Evolutionary conservation across 2,888 invertebrate genomes (phyloP).

Genomic region (Ephialtes manifestator): DNA sequence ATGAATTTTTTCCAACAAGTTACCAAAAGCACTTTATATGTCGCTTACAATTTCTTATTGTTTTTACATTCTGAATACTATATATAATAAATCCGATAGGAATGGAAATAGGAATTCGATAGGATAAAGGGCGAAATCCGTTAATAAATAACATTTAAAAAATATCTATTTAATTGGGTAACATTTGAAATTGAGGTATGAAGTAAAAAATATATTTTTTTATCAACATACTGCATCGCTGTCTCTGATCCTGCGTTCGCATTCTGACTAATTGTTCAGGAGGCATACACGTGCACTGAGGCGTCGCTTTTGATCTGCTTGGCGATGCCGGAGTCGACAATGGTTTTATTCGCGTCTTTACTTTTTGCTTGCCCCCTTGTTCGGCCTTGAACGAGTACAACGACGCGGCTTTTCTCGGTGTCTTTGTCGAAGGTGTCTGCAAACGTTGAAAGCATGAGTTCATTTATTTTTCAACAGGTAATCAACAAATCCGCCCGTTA

Average conservation of each 20-base stretch:
- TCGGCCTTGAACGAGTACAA: slow-evolving; percentile 97
- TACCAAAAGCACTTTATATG: too few species aligned
- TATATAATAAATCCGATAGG: too few species aligned
- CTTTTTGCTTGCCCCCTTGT: slow-evolving; percentile 93
- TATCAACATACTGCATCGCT: slow-evolving; percentile 87
- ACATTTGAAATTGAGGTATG: not conserved
- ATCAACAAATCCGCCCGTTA: slow-evolving; percentile 31
- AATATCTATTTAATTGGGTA: not conserved
- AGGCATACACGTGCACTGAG: slow-evolving; percentile 98
- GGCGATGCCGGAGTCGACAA: slow-evolving; percentile 97
- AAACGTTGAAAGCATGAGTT: slow-evolving; percentile 69
- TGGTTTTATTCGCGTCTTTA: slow-evolving; percentile 95
- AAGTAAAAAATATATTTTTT: not conserved
- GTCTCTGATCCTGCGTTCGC: slow-evolving; percentile 94
- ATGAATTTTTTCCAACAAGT: too few species aligned
- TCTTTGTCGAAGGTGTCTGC: slow-evolving; percentile 99
- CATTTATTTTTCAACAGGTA: slow-evolving; percentile 59
- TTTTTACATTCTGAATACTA: too few species aligned
- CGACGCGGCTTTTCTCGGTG: slow-evolving; percentile 98
- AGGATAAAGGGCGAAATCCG: too few species aligned
- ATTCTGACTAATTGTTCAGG: slow-evolving; percentile 96
- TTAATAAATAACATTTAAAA: too few species aligned
- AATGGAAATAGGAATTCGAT: too few species aligned
- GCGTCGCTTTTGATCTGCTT: slow-evolving; percentile 94
- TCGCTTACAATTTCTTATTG: too few species aligned